Base-by-base conservation (phyloP, 1,140 invertebrate species). In the Stenopsyche tienmushanensis region DNA sequence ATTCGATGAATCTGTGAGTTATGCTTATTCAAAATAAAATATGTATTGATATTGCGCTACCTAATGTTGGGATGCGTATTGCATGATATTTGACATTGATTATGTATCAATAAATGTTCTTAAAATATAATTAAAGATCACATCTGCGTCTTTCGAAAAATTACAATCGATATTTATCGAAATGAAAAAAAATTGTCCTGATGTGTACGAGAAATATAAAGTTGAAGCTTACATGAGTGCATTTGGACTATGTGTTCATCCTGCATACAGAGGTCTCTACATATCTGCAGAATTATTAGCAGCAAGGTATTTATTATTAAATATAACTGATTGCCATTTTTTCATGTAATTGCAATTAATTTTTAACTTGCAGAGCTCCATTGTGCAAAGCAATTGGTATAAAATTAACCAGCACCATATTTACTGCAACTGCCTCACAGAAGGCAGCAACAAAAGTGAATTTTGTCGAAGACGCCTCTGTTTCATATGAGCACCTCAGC, bases 221-320 rank as follows among this genome's bases (percentile, higher is more conserved):
- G 58, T 63, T 0, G 24, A 62, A 3, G 21, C 42, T 45, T 62
- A 50, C 34, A 17, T 69, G 52, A 44, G 29, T 17, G 47, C 63
- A n/a, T 58, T 65, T 13, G 67, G 58, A 20, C 50, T 69, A 5
- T 62, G 50, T 26, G 63, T 69, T 8, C 42, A 55, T 23, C 63
- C 50, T 1, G 59, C 62, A 3, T 69, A 54, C 41, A 55, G 67
- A 42, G 67, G 67, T 10, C 20, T 62, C 5, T 49, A 49, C 25
- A 65, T 69, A 54, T 39, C 67, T 15, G 17, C 47, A 13, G 67
- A 69, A 45, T 62, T 69, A n/a, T 54, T 69, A 50, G 1, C 10
- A 15, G 13, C 50, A 8, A 65, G 67, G 66, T 23, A 58, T 47
- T 15, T 47, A 47, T 20, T 8, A 47, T 13, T 13, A 47, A 47